phyloP scores from a whole-genome alignment of 1,140 invertebrate genomes.

The Trichoplusia ni region DNA sequence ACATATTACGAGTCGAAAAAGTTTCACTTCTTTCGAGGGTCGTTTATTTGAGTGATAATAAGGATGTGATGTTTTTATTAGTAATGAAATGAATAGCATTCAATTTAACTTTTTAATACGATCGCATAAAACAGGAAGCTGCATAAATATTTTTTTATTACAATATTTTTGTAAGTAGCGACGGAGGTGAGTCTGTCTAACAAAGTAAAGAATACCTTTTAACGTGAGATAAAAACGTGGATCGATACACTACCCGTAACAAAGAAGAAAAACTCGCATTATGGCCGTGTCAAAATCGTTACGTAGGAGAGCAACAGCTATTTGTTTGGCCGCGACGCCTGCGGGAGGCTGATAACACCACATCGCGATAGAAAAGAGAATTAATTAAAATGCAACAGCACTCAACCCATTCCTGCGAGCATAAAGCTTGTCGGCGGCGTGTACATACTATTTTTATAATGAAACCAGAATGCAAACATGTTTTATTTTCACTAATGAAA shows the following conservation, averaged over 20 bases:
- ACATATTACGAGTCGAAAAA: slow-evolving; percentile 31
- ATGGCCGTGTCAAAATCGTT: slow-evolving; percentile 67
- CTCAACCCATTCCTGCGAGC: slow-evolving; percentile 70
- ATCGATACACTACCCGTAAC: slow-evolving; percentile 40
- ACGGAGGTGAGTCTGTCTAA: slow-evolving; percentile 1
- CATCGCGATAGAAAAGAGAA: slow-evolving; percentile 80
- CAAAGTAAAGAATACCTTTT: slow-evolving; percentile 12
- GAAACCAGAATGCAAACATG: slow-evolving; percentile 27
- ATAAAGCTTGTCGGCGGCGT: slow-evolving; percentile 52
- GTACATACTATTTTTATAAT: slow-evolving; percentile 58
- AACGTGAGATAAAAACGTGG: slow-evolving; percentile 24
- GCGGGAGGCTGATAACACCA: slow-evolving; percentile 70
- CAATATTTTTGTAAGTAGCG: slow-evolving; percentile 1
- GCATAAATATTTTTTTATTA: background rate
- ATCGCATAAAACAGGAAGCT: slow-evolving; percentile 6
- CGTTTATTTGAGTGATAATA: slow-evolving; percentile 31
- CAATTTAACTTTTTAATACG: slow-evolving; percentile 30
- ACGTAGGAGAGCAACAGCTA: slow-evolving; percentile 60
- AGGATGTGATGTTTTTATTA: slow-evolving; percentile 27
- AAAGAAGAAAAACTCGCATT: slow-evolving; percentile 56
- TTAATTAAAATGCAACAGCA: slow-evolving; percentile 80
- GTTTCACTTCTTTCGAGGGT: slow-evolving; percentile 34
- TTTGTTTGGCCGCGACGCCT: slow-evolving; percentile 75
- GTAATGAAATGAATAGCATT: slow-evolving; percentile 23
- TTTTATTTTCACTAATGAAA: slow-evolving; percentile 33